These are phyloP conservation scores for Synaphobranchus kaupii DNA, from an alignment of 2,797 vertebrate genomes.

Conservation along the genomic window DNA sequence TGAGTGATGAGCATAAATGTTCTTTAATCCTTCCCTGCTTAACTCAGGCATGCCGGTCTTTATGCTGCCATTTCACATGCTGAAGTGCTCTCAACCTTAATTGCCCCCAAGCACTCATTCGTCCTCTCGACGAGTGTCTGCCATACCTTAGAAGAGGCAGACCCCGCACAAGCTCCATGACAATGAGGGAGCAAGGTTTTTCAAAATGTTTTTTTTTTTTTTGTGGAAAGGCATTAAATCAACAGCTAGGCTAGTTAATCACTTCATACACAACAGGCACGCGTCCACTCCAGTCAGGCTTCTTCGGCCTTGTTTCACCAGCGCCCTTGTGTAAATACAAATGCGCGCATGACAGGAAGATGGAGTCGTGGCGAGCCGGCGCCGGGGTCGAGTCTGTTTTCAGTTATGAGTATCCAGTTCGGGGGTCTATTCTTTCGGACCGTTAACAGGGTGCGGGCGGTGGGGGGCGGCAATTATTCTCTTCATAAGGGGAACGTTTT, in stretches of 20 bases:
- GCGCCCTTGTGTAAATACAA: constrained; percentile 1
- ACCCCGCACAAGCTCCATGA: constrained; percentile 32
- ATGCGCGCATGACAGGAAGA: constrained; percentile 14
- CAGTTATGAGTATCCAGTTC: constrained; percentile 28
- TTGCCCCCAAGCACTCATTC: constrained; percentile 58
- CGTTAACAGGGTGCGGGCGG: constrained; percentile 20
- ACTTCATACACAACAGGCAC: constrained; percentile 23
- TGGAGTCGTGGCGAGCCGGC: constrained; percentile 24
- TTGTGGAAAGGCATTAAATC: constrained; percentile 32
- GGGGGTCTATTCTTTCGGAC: constrained; percentile 37
- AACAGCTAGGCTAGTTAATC: constrained; percentile 41
- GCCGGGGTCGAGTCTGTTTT: constrained; percentile 7
- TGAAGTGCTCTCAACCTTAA: constrained; percentile 58
- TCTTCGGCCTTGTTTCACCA: neutral
- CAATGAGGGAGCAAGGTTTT: constrained; percentile 38
- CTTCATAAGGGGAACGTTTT: constrained; percentile 51
- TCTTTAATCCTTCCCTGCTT: constrained; percentile 44
- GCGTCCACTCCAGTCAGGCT: constrained; percentile 29
- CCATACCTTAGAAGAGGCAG: constrained; percentile 19
- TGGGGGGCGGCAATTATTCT: constrained; percentile 45
- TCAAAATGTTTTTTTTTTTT: neutral
- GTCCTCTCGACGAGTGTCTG: constrained; percentile 55
- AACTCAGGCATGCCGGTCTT: constrained; percentile 44
- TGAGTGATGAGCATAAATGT: constrained; percentile 31
- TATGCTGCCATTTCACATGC: constrained; percentile 43